These are phyloP conservation scores for Parus major DNA, from an alignment of 2,113 vertebrate species.

Conservation along the genomic window DNA sequence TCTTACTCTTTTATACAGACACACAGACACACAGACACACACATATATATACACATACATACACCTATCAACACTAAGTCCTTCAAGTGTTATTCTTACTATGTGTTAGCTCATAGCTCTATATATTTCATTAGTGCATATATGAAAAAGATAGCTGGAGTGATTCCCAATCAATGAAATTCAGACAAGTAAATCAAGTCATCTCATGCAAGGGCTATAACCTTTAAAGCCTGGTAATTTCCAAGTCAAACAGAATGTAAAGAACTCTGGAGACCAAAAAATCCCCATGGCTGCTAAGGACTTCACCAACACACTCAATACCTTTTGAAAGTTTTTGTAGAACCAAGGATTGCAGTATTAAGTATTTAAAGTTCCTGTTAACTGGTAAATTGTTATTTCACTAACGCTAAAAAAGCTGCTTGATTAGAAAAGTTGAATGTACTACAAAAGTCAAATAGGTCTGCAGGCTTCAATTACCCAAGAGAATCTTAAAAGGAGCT, in stretches of 20 bases:
- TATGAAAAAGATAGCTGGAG: background rate
- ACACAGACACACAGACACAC: background rate
- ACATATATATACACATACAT: fast-evolving
- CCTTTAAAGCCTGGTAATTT: background rate
- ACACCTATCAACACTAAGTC: background rate
- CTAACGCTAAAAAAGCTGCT: background rate
- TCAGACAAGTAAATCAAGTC: background rate
- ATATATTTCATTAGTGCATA: background rate
- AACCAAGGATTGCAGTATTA: background rate
- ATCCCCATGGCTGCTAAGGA: background rate
- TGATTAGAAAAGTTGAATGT: background rate
- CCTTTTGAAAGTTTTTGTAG: background rate
- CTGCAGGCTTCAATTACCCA: slow-evolving; percentile 32
- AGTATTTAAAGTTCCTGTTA: background rate
- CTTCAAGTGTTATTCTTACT: background rate
- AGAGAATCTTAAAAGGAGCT: slow-evolving; percentile 15
- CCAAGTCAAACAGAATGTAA: background rate
- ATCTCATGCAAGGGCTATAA: background rate
- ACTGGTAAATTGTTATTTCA: background rate
- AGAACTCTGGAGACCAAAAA: background rate
- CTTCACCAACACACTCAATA: background rate
- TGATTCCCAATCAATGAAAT: background rate
- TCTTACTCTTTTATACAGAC: background rate
- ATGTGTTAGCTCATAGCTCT: background rate
- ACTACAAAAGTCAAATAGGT: background rate